A percentile compares a stretch with the other conserved stretches of the same genome.
These are phyloP conservation scores for Coranthus polyacanthus DNA, from an alignment of 2,797 vertebrate genomes.

Conservation along the genomic window DNA sequence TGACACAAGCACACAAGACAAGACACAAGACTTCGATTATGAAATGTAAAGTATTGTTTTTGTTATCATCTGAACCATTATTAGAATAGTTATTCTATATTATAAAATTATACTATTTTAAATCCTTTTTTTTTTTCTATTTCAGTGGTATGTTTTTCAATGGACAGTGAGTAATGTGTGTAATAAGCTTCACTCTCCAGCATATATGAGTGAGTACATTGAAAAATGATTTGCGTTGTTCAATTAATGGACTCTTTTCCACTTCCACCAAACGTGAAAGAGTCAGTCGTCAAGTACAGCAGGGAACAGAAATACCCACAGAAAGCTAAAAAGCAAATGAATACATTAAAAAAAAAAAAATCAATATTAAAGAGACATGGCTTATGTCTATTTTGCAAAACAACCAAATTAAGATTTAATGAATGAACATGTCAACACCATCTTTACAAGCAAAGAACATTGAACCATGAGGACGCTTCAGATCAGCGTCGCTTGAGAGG, in stretches of 20 bases:
- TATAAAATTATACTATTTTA: too few species aligned
- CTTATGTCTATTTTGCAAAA: conserved; percentile 10
- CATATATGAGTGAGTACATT: conserved; percentile 6
- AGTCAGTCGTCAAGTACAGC: conserved; percentile 17
- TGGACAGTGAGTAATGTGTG: neutral
- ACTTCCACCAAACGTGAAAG: conserved; percentile 16
- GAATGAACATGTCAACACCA: conserved; percentile 30
- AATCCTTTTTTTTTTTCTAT: conserved; percentile 1
- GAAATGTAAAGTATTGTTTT: too few species aligned
- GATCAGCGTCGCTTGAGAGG: conserved; percentile 36
- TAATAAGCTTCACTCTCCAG: conserved; percentile 3
- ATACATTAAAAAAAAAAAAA: neutral
- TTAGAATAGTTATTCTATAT: too few species aligned
- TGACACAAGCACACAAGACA: too few species aligned
- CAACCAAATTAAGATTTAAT: conserved; percentile 18
- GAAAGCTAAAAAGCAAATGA: conserved; percentile 9
- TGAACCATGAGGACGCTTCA: conserved; percentile 39
- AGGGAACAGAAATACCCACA: conserved; percentile 34
- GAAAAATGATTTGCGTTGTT: conserved; percentile 12
- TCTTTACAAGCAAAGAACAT: conserved; percentile 13
- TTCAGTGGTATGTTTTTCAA: neutral
- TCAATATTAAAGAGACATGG: neutral
- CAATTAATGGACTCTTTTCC: conserved; percentile 23
- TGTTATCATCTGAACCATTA: too few species aligned
- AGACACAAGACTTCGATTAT: too few species aligned